Evolutionary conservation across 2,888 invertebrate species (phyloP).

Genomic region (Agrochola circellaris): DNA sequence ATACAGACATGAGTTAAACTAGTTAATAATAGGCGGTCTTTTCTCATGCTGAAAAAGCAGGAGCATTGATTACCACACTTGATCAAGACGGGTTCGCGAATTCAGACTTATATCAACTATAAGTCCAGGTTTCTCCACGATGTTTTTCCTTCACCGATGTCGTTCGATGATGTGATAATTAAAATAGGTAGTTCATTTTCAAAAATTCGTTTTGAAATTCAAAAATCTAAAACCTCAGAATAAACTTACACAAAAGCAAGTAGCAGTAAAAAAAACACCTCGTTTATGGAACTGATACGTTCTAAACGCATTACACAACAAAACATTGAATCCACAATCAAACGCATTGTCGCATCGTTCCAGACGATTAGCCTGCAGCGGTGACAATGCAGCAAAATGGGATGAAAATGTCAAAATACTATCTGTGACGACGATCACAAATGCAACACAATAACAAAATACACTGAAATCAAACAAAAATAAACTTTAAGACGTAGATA

Average conservation of each 20-base stretch:
- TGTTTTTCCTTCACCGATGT: not conserved
- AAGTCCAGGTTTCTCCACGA: not conserved
- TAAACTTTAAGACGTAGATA: slow-evolving; percentile 33
- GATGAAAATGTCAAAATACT: slow-evolving; percentile 90
- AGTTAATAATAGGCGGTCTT: not conserved
- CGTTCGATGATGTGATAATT: not conserved
- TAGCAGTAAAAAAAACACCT: slow-evolving; percentile 34
- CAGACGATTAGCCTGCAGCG: slow-evolving; percentile 85
- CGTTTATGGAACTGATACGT: slow-evolving; percentile 54
- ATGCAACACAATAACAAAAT: slow-evolving; percentile 49
- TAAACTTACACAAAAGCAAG: not conserved
- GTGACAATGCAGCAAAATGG: slow-evolving; percentile 85
- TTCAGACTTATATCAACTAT: no score
- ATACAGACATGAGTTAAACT: not conserved
- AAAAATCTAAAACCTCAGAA: slow-evolving; percentile 32
- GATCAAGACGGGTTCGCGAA: no score
- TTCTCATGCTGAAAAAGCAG: not conserved
- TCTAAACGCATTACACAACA: slow-evolving; percentile 64
- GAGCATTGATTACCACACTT: no score
- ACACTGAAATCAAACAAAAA: slow-evolving; percentile 50
- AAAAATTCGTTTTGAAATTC: not conserved
- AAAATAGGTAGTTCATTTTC: not conserved
- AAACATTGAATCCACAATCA: slow-evolving; percentile 59
- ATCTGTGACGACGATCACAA: slow-evolving; percentile 84
- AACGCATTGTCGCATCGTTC: slow-evolving; percentile 77